Percentiles rank a stretch among this genome's conserved stretches.
Conservation (phyloP, 2,113 vertebrate species). For the Albula goreensis region DNA sequence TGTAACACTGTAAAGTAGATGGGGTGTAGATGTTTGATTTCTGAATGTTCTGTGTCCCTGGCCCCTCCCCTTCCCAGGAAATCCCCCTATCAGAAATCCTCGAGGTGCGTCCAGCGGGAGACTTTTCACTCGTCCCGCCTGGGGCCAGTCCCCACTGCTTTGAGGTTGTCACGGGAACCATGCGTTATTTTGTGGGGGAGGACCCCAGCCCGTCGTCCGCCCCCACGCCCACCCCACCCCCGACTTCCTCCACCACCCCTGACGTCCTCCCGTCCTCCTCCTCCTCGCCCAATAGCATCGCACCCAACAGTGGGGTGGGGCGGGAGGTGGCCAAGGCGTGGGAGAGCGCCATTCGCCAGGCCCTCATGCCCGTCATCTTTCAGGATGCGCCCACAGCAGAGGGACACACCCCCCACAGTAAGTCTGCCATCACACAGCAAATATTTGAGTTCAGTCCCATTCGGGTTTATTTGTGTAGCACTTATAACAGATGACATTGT, state of each 20-base stretch:
- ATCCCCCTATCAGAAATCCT: constrained; percentile 86
- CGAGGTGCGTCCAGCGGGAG: constrained; percentile 69
- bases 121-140: constrained; percentile 73
- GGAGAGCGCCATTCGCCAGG: constrained; percentile 83
- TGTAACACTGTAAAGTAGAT: background rate
- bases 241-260: constrained; percentile 37
- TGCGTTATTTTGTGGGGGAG: constrained; percentile 85
- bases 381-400: constrained; percentile 74
- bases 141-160: constrained; percentile 85
- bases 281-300: constrained; percentile 61
- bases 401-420: constrained; percentile 76
- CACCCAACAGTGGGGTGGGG: constrained; percentile 73
- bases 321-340: constrained; percentile 77
- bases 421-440: constrained; percentile 42
- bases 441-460: background rate
- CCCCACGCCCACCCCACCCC: constrained; percentile 23
- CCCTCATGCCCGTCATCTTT: constrained; percentile 85
- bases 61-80: constrained; percentile 62
- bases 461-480: too few relatives aligned
- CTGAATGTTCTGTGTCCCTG: background rate
- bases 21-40: too few relatives aligned
- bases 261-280: constrained; percentile 45
- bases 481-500: too few relatives aligned
- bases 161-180: constrained; percentile 79
- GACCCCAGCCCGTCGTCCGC: constrained; percentile 58